A percentile compares a stretch with the other conserved stretches of the same genome.
Conservation (phyloP, 2,888 invertebrate genomes). For the Ennomos quercinarius region DNA sequence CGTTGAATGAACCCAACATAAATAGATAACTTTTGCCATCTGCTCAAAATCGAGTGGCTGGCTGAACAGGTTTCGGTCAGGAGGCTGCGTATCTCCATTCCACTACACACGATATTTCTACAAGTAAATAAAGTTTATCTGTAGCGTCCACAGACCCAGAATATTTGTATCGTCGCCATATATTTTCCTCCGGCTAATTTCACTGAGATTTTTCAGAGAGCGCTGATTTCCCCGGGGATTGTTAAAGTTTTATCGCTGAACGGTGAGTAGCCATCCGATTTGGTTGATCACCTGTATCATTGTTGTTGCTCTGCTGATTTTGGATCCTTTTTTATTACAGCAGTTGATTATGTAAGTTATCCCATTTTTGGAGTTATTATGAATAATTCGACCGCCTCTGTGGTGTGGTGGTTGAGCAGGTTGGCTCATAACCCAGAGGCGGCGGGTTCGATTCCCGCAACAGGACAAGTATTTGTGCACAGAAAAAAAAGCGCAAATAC, state of each 20-base stretch:
- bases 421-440: no score
- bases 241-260: constrained; percentile 44
- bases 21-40: constrained; percentile 39
- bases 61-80: constrained; percentile 48
- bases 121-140: constrained; percentile 24
- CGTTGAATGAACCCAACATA: background rate
- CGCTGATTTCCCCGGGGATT: constrained; percentile 50
- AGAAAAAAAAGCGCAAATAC: no score
- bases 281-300: constrained; percentile 36
- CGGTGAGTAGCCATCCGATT: constrained; percentile 36
- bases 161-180: no score
- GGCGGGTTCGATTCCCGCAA: no score
- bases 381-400: no score
- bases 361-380: no score
- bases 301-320: constrained; percentile 15
- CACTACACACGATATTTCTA: constrained; percentile 18
- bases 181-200: constrained; percentile 43
- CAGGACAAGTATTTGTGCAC: no score
- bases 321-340: background rate
- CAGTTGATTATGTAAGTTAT: no score
- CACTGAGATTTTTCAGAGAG: constrained; percentile 40
- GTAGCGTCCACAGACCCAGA: constrained; percentile 10
- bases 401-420: no score
- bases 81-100: constrained; percentile 34
- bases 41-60: constrained; percentile 47